These are phyloP conservation scores for Alectoris magna DNA, from an alignment of 2,797 vertebrate genomes.

Conservation along the genomic window DNA sequence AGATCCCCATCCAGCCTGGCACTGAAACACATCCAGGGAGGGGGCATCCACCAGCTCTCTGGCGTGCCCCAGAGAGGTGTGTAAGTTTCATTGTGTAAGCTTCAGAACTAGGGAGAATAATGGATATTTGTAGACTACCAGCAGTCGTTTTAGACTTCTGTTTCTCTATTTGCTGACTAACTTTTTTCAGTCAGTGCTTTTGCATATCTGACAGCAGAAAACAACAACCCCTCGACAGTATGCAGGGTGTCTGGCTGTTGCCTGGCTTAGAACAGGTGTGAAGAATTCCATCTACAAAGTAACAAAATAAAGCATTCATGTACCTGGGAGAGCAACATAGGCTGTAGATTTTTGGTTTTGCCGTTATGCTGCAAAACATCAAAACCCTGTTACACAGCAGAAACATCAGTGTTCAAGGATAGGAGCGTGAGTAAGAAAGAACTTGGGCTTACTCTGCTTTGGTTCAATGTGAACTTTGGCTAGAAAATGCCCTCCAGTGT, in stretches of 20 bases:
- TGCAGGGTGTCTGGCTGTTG: not conserved
- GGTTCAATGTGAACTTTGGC: not conserved
- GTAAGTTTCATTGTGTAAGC: not conserved
- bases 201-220: not conserved
- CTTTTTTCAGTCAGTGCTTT: not conserved
- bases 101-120: not conserved
- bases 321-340: not conserved
- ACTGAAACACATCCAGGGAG: too few relatives aligned
- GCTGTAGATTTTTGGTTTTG: not conserved
- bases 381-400: not conserved
- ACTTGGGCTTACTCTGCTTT: not conserved
- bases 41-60: too few relatives aligned
- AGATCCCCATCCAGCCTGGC: too few relatives aligned
- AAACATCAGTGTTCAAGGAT: not conserved
- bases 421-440: not conserved
- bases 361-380: not conserved
- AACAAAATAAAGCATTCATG: not conserved
- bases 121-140: not conserved
- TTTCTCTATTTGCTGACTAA: not conserved
- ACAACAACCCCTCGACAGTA: not conserved
- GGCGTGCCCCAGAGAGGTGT: too few relatives aligned
- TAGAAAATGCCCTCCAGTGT: not conserved
- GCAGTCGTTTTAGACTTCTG: not conserved
- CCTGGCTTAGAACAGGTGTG: not conserved
- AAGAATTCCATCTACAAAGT: not conserved